Conservation (phyloP, 2,113 vertebrate genomes). For the Campylomormyrus numenius region DNA sequence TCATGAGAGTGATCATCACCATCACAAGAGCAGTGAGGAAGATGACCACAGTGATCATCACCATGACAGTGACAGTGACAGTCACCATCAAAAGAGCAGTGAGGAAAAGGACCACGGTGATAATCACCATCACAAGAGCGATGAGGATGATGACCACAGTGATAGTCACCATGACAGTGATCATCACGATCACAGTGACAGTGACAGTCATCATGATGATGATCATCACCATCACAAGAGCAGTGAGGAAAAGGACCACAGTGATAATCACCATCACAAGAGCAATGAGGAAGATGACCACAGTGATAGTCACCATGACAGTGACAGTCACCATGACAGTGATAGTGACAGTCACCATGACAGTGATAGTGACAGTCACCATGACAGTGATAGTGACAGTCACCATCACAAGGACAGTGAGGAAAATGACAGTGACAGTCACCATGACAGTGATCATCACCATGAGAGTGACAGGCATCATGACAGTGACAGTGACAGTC, state of each 20-base stretch:
- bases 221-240: constrained; percentile 1
- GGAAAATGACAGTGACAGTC: not conserved
- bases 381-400: not conserved
- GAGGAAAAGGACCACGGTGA: not conserved
- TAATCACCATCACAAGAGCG: not conserved
- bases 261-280: not conserved
- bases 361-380: not conserved
- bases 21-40: not conserved
- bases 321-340: not conserved
- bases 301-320: not conserved
- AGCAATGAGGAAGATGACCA: not conserved
- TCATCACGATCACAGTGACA: not conserved
- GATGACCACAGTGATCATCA: constrained; percentile 8
- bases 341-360: not conserved
- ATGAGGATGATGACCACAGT: constrained; percentile 6
- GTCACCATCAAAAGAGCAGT: not conserved
- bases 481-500: not conserved
- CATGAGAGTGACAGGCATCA: not conserved
- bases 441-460: not conserved
- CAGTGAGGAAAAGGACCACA: not conserved
- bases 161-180: not conserved
- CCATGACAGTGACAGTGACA: constrained; percentile 10
- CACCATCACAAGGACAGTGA: constrained; percentile 4
- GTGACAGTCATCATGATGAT: not conserved
- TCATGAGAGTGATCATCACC: constrained; percentile 1